Base-by-base conservation (phyloP, 2,797 vertebrate genomes). In the Melanotaenia pygmaea region DNA sequence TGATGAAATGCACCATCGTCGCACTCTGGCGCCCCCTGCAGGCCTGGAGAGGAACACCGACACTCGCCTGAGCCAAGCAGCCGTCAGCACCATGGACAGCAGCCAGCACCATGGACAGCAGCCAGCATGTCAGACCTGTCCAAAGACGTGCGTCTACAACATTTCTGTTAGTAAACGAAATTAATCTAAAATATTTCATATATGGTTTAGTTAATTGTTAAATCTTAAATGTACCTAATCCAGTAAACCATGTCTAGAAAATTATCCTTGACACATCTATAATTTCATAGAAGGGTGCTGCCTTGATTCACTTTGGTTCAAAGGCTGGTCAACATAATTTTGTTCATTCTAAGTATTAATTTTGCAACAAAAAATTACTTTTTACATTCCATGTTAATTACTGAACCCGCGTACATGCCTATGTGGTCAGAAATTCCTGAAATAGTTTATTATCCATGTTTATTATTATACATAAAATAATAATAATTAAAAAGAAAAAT, bases 31-130 rank as follows among this genome's bases (percentile, higher is more conserved):
- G 84, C 85, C 88, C 50, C 71, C 90, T 81, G 72, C 40, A 81
- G 87, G 58, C 24, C 35, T 0, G 89, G 87, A 70, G 88, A 28
- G 14, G 60, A 88, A 76, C 51, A 24, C 0, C 4, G 20, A n/a
- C 7, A 32, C 26, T 12, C 0, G 1, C 22, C 20, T 11, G 22
- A 6, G 7, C 5, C 3, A 7, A 3, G 28, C 26, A 9, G 0
- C 35, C 13, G 63, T 75, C 83, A 88, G 92, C 54, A 92, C 86
- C 84, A 67, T 14, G 86, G 92, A 87, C 79, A 91, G 89, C 79
- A 75, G 67, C 59, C 38, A 34, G 32, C 32, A 34, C 86, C 84
- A 67, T 14, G 86, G 92, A 87, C 79, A 91, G 89, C 79, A 75
- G 67, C 59, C 38, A 34, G 32, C 32, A 34, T 30, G 32, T 34